These are phyloP conservation scores for Chymomyza procnemis DNA, from an alignment of 2,888 invertebrate genomes.

Conservation along the genomic window DNA sequence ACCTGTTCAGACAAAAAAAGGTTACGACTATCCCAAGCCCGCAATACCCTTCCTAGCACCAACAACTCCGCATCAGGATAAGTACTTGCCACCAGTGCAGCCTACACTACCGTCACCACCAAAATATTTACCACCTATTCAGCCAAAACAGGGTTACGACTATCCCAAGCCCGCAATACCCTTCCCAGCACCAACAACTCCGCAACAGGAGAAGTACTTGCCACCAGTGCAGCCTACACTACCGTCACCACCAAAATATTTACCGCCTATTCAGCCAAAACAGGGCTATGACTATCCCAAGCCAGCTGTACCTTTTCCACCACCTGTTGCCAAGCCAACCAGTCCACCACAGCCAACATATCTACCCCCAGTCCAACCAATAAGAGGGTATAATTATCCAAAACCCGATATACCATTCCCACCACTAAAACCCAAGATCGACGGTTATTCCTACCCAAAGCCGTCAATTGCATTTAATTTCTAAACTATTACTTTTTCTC, in stretches of 20 bases:
- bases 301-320: slow-evolving; percentile 27
- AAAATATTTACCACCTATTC: slow-evolving; percentile 1
- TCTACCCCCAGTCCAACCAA: slow-evolving; percentile 29
- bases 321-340: slow-evolving; percentile 43
- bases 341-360: slow-evolving; percentile 39
- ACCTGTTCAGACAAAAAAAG: slow-evolving; percentile 33
- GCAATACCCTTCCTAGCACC: slow-evolving; percentile 42
- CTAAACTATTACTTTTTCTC: slow-evolving; percentile 33
- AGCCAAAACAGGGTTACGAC: slow-evolving; percentile 10
- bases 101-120: slow-evolving; percentile 1
- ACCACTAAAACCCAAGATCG: slow-evolving; percentile 43
- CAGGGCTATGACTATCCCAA: slow-evolving; percentile 8
- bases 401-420: slow-evolving; percentile 46
- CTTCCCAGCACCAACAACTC: slow-evolving; percentile 18
- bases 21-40: slow-evolving; percentile 63
- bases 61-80: slow-evolving; percentile 37
- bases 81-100: slow-evolving; percentile 24
- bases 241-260: neutral
- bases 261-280: neutral
- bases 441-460: slow-evolving; percentile 66
- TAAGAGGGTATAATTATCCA: slow-evolving; percentile 44
- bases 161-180: slow-evolving; percentile 32
- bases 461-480: slow-evolving; percentile 64
- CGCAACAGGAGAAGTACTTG: slow-evolving; percentile 19
- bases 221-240: slow-evolving; percentile 28